Percentiles rank a stretch among this genome's conserved stretches.
Evolutionary conservation across 2,797 vertebrate species (phyloP).

Genomic region (Scolopax bukidnonensis): DNA sequence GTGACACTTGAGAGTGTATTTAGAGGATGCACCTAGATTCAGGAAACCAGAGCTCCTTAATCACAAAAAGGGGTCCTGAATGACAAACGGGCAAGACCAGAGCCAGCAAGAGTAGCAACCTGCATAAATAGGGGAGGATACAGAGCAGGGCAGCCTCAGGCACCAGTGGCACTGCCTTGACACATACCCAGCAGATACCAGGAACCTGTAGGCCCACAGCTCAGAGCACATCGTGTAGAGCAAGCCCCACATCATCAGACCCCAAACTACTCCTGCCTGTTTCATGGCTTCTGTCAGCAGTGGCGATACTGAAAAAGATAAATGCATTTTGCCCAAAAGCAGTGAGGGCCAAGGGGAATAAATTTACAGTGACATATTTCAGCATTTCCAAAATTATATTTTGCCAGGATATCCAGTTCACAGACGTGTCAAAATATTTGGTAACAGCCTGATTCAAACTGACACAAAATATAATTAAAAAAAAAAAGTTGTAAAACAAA

Average conservation of each 20-base stretch:
- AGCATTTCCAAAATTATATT: not conserved
- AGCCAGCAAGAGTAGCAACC: not conserved
- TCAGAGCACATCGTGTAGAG: not conserved
- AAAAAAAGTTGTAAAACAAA: not conserved
- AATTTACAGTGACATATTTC: not conserved
- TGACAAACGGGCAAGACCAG: not conserved
- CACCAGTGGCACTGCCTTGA: not conserved
- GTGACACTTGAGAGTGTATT: accelerated
- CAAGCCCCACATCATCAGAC: not conserved
- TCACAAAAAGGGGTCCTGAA: not conserved
- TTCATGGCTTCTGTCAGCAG: not conserved
- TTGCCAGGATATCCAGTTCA: conserved; percentile 24
- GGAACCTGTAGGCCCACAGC: accelerated
- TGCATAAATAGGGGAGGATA: not conserved
- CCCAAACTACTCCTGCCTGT: not conserved
- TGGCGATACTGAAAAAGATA: not conserved
- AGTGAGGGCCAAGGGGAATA: not conserved
- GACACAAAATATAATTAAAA: not conserved
- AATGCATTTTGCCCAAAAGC: not conserved
- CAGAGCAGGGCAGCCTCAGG: not conserved
- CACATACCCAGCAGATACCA: not conserved
- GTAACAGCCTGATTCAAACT: conserved; percentile 7
- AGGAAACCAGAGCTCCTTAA: not conserved
- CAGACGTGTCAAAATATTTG: conserved; percentile 65
- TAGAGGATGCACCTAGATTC: not conserved